These are phyloP conservation scores for Steatornis caripensis DNA, from an alignment of 2,113 vertebrate species.

Conservation along the genomic window DNA sequence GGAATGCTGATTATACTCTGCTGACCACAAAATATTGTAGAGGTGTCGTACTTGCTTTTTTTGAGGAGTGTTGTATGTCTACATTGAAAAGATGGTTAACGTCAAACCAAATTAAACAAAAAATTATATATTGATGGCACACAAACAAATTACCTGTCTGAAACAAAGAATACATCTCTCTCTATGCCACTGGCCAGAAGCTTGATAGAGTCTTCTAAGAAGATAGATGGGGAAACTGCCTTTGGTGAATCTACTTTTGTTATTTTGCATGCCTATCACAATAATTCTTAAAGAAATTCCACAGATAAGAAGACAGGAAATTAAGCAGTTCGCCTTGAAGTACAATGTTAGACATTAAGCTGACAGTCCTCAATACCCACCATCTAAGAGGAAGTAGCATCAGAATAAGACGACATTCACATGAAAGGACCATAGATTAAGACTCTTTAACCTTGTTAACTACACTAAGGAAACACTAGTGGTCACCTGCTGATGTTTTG, in stretches of 20 bases:
- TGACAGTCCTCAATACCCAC: not conserved
- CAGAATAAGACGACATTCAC: not conserved
- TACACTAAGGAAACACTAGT: not conserved
- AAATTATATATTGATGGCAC: not conserved
- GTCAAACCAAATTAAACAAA: not conserved
- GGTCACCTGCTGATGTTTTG: slow-evolving; percentile 16
- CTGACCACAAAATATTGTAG: not conserved
- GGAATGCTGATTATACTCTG: not conserved
- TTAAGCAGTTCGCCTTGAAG: not conserved
- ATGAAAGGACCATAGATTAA: not conserved
- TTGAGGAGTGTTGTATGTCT: not conserved
- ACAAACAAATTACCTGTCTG: not conserved
- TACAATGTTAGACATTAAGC: not conserved
- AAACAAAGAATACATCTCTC: not conserved
- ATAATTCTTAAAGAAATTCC: not conserved
- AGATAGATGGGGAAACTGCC: fast-evolving
- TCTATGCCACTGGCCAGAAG: not conserved
- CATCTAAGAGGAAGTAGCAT: not conserved
- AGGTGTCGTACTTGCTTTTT: not conserved
- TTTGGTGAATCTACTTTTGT: not conserved
- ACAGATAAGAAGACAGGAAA: not conserved
- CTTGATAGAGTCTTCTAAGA: not conserved
- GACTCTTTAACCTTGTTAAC: not conserved
- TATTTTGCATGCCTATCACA: not conserved
- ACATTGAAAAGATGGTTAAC: not conserved